These are phyloP conservation scores for Lepus townsendii DNA, from an alignment of 2,797 vertebrate genomes.

Conservation along the genomic window DNA sequence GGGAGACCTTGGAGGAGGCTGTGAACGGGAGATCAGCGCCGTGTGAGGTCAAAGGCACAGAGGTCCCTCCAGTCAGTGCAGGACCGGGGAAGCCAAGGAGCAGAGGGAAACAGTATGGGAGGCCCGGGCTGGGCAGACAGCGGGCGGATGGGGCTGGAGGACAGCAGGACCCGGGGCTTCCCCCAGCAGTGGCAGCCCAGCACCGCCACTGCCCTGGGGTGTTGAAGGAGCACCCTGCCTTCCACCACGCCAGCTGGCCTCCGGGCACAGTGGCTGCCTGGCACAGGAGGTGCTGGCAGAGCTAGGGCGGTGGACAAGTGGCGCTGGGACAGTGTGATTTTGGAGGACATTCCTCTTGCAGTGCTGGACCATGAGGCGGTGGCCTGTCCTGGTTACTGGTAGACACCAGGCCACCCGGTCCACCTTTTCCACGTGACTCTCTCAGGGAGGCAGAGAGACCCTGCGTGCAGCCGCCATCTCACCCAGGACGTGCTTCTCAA, in stretches of 20 bases:
- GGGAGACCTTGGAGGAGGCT: neutral
- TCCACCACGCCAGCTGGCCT: neutral
- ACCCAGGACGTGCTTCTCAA: neutral
- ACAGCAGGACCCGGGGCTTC: neutral
- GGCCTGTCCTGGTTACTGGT: neutral
- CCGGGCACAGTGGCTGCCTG: neutral
- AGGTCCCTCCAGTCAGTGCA: neutral
- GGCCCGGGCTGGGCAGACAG: neutral
- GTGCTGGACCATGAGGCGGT: neutral
- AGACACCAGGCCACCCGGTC: neutral
- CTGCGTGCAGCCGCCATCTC: neutral
- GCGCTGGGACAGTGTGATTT: neutral
- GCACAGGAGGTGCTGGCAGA: neutral
- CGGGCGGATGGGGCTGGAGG: neutral
- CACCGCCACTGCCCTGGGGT: neutral
- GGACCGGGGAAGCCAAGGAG: neutral
- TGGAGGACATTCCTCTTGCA: neutral
- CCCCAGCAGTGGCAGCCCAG: neutral
- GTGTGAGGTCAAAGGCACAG: neutral
- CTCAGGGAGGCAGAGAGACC: neutral
- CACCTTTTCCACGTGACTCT: neutral
- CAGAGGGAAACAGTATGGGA: neutral
- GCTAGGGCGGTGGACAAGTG: neutral
- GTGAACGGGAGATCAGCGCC: neutral
- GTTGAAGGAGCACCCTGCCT: neutral